A percentile compares a stretch with the other conserved stretches of the same genome.
Conservation (phyloP, 2,888 invertebrate genomes). For the Phalangium opilio region DNA sequence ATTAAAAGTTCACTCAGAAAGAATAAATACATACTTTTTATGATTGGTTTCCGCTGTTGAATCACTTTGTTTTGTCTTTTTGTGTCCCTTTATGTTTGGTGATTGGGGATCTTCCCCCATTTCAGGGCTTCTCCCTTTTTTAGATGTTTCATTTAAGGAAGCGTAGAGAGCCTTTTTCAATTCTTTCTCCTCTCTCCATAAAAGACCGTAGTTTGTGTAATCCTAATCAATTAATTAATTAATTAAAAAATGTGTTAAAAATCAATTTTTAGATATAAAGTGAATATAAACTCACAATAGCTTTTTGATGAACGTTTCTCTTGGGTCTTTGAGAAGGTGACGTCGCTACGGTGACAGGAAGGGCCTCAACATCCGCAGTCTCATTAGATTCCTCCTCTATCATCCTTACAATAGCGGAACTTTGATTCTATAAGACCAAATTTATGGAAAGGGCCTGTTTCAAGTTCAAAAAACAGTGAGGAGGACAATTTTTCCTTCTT, state of each 20-base stretch:
- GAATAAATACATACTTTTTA: too few relatives aligned
- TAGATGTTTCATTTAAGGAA: constrained; percentile 27
- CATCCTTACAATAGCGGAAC: too few relatives aligned
- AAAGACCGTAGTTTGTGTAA: constrained; percentile 24
- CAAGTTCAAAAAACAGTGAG: too few relatives aligned
- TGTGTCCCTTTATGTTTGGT: constrained; percentile 7
- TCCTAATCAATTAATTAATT: constrained; percentile 10
- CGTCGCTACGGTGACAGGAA: too few relatives aligned
- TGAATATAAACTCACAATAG: constrained; percentile 12
- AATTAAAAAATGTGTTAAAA: background rate
- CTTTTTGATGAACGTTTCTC: constrained; percentile 19
- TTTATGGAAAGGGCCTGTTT: too few relatives aligned
- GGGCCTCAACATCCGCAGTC: too few relatives aligned
- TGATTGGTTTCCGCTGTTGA: too few relatives aligned
- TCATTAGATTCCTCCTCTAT: too few relatives aligned
- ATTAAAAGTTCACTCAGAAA: too few relatives aligned
- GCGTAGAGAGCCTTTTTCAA: constrained; percentile 32
- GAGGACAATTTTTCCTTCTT: too few relatives aligned
- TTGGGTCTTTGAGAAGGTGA: constrained; percentile 17
- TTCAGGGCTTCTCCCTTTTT: constrained; percentile 15
- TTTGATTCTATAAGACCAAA: too few relatives aligned
- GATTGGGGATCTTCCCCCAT: constrained; percentile 10
- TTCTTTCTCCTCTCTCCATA: constrained; percentile 31
- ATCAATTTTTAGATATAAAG: background rate
- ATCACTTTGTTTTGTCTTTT: too few relatives aligned